These are phyloP conservation scores for Myxocyprinus asiaticus DNA, from an alignment of 2,113 vertebrate species.

Conservation along the genomic window DNA sequence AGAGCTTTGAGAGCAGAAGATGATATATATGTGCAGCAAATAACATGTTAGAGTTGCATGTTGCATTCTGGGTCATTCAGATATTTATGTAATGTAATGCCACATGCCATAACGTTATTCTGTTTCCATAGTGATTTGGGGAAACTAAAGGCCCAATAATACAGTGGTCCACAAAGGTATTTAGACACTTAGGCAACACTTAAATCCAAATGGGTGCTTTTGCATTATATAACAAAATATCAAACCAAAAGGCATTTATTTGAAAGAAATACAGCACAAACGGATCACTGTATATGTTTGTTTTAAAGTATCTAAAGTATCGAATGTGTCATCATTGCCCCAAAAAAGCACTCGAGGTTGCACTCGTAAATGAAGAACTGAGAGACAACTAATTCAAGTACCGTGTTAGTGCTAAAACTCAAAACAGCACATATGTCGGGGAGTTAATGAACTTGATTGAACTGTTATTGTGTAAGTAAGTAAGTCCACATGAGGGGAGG, in stretches of 20 bases:
- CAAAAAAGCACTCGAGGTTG: background rate
- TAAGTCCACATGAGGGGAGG: conserved; percentile 44
- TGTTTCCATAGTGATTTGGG: background rate
- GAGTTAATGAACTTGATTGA: background rate
- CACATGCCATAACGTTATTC: background rate
- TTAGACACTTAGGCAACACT: no score
- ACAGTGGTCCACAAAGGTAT: no score
- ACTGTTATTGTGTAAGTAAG: conserved; percentile 14
- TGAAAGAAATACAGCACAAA: no score
- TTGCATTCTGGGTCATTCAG: background rate
- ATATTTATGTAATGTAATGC: background rate
- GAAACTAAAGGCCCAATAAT: background rate
- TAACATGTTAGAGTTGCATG: conserved; percentile 11
- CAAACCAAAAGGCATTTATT: no score
- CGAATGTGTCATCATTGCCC: background rate
- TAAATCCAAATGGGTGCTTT: no score
- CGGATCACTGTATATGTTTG: no score
- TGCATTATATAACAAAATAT: no score
- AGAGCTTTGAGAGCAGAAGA: background rate
- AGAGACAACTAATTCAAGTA: conserved; percentile 1
- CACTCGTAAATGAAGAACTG: background rate
- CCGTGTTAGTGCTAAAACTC: background rate
- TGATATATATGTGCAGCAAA: background rate
- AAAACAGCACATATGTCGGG: background rate
- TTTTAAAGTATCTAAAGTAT: background rate